These are phyloP conservation scores for Lindbergichthys nudifrons DNA, from an alignment of 2,797 vertebrate species.

Conservation along the genomic window DNA sequence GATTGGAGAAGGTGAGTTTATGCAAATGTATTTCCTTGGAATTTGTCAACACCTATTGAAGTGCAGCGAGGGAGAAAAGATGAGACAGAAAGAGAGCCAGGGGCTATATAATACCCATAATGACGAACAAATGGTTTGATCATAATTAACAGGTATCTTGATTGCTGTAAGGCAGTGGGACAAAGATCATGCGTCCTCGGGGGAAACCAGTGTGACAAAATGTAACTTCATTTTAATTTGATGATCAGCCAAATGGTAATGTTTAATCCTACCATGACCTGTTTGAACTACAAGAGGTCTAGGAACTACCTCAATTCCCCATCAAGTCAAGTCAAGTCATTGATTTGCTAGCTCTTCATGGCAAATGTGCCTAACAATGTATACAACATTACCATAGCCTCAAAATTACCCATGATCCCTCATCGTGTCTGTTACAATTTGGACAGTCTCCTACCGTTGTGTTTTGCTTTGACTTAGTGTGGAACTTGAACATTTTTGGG, in stretches of 20 bases:
- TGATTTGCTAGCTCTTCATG: not conserved
- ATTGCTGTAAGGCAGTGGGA: constrained; percentile 19
- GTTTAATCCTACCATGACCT: not conserved
- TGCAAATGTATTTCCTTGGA: constrained; percentile 68
- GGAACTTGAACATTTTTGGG: not conserved
- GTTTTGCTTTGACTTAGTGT: not conserved
- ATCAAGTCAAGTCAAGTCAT: not conserved
- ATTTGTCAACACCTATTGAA: constrained; percentile 69
- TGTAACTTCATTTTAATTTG: constrained; percentile 3
- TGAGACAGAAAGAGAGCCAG: constrained; percentile 15
- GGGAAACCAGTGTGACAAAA: constrained; percentile 37
- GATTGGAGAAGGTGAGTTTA: constrained; percentile 72
- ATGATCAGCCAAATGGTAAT: not conserved
- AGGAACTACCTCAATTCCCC: not conserved
- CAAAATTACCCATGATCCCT: not conserved
- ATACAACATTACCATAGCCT: not conserved
- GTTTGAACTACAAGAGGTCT: not conserved
- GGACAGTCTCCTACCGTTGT: not conserved
- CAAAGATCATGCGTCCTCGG: constrained; percentile 24
- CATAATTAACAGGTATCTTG: constrained; percentile 48
- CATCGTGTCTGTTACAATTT: not conserved
- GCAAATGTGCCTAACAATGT: not conserved
- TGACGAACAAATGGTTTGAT: constrained; percentile 58
- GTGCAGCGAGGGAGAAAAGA: constrained; percentile 21
- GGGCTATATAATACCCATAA: constrained; percentile 46